Percentiles rank a stretch among this genome's conserved stretches.
Conservation (phyloP, 2,888 invertebrate species). For the Melinaea menophilus region DNA sequence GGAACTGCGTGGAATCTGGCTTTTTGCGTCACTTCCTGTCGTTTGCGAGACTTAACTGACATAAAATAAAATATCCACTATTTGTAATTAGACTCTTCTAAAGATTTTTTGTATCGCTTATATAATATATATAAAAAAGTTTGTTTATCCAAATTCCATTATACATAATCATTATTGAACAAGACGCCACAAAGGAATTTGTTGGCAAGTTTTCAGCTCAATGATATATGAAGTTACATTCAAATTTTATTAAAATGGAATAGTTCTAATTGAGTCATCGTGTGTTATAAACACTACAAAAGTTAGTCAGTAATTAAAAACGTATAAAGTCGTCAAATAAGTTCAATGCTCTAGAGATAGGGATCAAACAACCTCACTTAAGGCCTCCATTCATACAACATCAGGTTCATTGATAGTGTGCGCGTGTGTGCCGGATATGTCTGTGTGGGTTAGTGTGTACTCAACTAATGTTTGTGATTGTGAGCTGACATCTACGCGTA, state of each 20-base stretch:
- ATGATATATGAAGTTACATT: not conserved
- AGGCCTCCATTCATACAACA: constrained; percentile 63
- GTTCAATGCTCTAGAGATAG: constrained; percentile 59
- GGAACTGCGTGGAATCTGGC: constrained; percentile 42
- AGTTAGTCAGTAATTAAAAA: constrained; percentile 19
- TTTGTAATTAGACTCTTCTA: not conserved
- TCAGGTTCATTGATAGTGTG: constrained; percentile 64
- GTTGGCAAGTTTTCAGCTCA: not conserved
- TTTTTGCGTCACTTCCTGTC: constrained; percentile 45
- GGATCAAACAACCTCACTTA: constrained; percentile 60
- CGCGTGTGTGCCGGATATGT: constrained; percentile 38
- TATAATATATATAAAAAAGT: too few species aligned
- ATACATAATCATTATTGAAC: not conserved
- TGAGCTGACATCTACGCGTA: constrained; percentile 32
- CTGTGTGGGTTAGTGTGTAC: constrained; percentile 28
- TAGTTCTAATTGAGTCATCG: not conserved
- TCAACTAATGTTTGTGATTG: constrained; percentile 27
- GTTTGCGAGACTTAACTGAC: constrained; percentile 9
- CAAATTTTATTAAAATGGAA: not conserved
- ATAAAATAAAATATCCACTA: not conserved
- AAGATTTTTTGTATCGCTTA: too few species aligned
- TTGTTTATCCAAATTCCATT: too few species aligned
- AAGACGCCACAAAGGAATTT: not conserved
- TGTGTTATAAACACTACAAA: not conserved
- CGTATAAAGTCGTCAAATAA: constrained; percentile 36